phyloP scores from a whole-genome alignment of 2,888 invertebrate species.

The Ectemnius continuus region DNA sequence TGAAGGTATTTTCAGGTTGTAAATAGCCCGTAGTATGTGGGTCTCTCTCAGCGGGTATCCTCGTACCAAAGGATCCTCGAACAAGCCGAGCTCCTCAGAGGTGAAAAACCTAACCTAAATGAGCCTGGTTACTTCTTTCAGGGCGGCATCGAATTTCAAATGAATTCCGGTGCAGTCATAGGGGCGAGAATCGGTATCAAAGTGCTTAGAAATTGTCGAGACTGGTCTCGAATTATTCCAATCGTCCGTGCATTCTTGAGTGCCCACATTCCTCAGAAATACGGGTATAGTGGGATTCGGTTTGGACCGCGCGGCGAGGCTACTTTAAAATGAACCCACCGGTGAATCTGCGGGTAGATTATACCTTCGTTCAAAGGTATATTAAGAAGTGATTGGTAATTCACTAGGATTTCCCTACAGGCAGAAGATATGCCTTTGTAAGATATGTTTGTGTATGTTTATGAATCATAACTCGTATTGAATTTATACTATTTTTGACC shows the following conservation, averaged over 20 bases:
- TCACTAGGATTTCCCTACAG: background rate
- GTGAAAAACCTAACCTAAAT: slow-evolving; percentile 4
- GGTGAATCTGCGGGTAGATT: slow-evolving; percentile 53
- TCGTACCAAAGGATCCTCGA: slow-evolving; percentile 10
- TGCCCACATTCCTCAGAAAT: slow-evolving; percentile 32
- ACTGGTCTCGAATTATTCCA: background rate
- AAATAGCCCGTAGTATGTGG: slow-evolving; percentile 45
- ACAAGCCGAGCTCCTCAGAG: slow-evolving; percentile 5
- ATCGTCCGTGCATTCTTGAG: slow-evolving; percentile 15
- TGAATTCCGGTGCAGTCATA: too few relatives aligned
- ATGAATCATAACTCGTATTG: too few relatives aligned
- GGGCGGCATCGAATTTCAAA: background rate
- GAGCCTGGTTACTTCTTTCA: background rate
- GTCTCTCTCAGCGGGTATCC: slow-evolving; percentile 45
- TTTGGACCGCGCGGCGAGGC: slow-evolving; percentile 31
- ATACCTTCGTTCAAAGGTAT: slow-evolving; percentile 18
- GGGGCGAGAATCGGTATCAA: too few relatives aligned
- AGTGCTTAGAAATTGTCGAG: too few relatives aligned
- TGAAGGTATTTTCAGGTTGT: slow-evolving; percentile 15
- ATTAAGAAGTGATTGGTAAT: too few relatives aligned
- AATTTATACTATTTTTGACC: too few relatives aligned
- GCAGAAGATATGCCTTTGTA: background rate
- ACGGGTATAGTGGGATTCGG: slow-evolving; percentile 19
- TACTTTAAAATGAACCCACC: slow-evolving; percentile 8
- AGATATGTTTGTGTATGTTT: too few relatives aligned